These are phyloP conservation scores for Physella acuta DNA, from an alignment of 1,140 invertebrate genomes.

Conservation along the genomic window DNA sequence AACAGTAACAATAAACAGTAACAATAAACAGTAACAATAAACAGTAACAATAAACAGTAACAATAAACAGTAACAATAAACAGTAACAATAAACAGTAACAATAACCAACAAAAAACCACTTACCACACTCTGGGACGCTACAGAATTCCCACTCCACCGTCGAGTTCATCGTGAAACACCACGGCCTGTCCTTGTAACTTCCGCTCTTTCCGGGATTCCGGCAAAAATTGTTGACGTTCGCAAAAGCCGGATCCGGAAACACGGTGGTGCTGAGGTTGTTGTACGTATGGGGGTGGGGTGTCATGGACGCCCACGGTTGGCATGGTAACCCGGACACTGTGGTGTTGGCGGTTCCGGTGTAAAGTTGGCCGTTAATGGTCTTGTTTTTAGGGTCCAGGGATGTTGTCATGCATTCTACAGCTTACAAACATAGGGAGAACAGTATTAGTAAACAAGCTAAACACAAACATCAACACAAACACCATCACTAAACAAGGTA, in stretches of 20 bases:
- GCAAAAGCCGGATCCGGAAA: not conserved
- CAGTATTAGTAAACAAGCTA: too few relatives aligned
- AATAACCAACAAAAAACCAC: not conserved
- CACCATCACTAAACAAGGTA: too few relatives aligned
- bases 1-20: too few relatives aligned
- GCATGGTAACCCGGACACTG: not conserved
- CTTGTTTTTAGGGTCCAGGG: too few relatives aligned
- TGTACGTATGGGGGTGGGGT: not conserved
- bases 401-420: too few relatives aligned
- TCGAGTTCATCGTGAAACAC: not conserved
- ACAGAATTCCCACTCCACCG: not conserved
- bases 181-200: not conserved
- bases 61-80: too few relatives aligned
- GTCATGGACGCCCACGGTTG: not conserved
- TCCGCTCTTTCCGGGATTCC: not conserved
- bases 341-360: not conserved
- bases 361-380: not conserved
- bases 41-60: too few relatives aligned
- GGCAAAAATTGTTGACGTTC: not conserved
- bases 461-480: too few relatives aligned
- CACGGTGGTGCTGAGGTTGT: not conserved
- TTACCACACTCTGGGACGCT: not conserved
- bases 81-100: too few relatives aligned
- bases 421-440: too few relatives aligned
- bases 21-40: too few relatives aligned